Conservation (phyloP, 2,888 invertebrate species). For the Platycnemis pennipes region DNA sequence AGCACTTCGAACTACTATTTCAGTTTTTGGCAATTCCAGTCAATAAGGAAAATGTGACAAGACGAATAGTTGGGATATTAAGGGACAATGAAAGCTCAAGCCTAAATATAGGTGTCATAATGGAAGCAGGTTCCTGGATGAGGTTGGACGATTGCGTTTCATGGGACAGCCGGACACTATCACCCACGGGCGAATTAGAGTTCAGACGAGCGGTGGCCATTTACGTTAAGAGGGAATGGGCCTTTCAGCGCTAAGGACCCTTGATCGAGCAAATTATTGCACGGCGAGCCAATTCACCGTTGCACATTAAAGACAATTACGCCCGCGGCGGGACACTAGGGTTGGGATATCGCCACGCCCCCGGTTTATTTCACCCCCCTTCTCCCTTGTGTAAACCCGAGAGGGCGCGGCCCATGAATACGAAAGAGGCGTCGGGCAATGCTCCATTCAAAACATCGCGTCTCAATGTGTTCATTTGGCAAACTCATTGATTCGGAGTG, state of each 20-base stretch:
- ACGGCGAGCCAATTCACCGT: neutral
- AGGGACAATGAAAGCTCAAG: too few species aligned
- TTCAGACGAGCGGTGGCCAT: neutral
- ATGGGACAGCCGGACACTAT: neutral
- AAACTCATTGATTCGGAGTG: neutral
- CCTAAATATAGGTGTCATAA: too few species aligned
- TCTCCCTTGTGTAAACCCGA: neutral
- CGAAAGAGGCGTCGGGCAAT: neutral
- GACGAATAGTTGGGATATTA: too few species aligned
- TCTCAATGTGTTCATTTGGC: slow-evolving; percentile 1
- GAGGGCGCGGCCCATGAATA: neutral
- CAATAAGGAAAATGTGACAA: too few species aligned
- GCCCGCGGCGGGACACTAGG: neutral
- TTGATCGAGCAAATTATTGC: neutral
- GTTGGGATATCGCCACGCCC: neutral
- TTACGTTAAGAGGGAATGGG: neutral
- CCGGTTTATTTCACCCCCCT: neutral
- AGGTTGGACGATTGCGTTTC: neutral
- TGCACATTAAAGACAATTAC: neutral
- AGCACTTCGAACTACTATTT: too few species aligned
- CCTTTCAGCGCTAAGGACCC: neutral
- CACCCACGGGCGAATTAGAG: neutral
- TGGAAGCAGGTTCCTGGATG: too few species aligned
- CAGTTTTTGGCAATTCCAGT: too few species aligned
- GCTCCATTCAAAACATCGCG: slow-evolving; percentile 8